Percentiles rank a stretch among this genome's conserved stretches.
These are phyloP conservation scores for Temnothorax ravouxi DNA, from an alignment of 2,888 invertebrate genomes.

Conservation along the genomic window DNA sequence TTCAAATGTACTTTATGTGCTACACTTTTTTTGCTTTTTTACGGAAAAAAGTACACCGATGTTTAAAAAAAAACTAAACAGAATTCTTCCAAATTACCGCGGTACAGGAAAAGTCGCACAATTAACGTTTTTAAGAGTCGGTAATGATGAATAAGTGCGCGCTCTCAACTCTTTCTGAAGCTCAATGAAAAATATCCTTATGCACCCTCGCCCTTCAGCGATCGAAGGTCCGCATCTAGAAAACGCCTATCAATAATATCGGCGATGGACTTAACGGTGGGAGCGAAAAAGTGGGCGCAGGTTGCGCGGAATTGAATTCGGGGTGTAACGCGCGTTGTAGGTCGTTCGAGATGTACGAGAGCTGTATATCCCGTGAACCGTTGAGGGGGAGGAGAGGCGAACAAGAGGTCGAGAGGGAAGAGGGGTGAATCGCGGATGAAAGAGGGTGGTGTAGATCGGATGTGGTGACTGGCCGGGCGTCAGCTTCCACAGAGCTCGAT, in stretches of 20 bases:
- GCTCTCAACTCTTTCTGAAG: neutral
- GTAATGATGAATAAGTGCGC: neutral
- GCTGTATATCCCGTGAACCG: constrained; percentile 68
- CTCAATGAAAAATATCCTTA: constrained; percentile 29
- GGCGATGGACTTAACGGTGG: constrained; percentile 72
- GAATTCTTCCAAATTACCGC: neutral
- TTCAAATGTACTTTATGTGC: neutral
- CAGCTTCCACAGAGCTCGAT: constrained; percentile 72
- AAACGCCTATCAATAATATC: constrained; percentile 66
- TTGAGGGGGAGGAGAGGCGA: constrained; percentile 23
- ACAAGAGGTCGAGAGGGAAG: constrained; percentile 38
- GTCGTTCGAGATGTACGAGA: constrained; percentile 73
- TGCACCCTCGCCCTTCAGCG: constrained; percentile 23
- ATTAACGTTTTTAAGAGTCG: neutral
- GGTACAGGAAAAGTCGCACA: neutral
- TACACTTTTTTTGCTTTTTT: neutral
- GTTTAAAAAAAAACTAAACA: neutral
- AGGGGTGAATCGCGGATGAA: constrained; percentile 50
- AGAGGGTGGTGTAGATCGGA: constrained; percentile 65
- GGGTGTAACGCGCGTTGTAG: constrained; percentile 64
- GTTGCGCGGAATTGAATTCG: constrained; percentile 72
- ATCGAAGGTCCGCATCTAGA: constrained; percentile 48
- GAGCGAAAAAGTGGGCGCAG: constrained; percentile 74
- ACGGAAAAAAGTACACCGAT: neutral
- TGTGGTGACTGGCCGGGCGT: constrained; percentile 73